phyloP scores from a whole-genome alignment of 2,888 invertebrate genomes.

The Tetranychus truncatus region DNA sequence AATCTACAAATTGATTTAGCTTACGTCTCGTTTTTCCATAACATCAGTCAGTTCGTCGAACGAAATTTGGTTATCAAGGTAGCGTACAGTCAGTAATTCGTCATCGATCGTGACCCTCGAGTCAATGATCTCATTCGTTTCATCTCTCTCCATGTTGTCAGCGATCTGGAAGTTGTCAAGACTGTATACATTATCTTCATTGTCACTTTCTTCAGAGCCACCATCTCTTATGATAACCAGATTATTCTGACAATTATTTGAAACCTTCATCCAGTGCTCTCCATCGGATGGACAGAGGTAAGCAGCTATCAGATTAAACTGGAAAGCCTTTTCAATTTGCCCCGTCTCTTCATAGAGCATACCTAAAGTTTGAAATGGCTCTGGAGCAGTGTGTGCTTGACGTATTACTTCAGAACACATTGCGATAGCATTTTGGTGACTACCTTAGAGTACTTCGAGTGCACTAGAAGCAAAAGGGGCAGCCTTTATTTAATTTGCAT shows the following conservation, averaged over 20 bases:
- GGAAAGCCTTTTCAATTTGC: constrained; percentile 59
- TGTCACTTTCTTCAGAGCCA: background rate
- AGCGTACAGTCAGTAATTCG: background rate
- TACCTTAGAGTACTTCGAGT: too few relatives aligned
- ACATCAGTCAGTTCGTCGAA: constrained; percentile 46
- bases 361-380: constrained; percentile 73
- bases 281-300: constrained; percentile 59
- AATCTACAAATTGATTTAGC: background rate
- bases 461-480: too few relatives aligned
- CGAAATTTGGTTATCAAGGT: constrained; percentile 44
- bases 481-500: too few relatives aligned
- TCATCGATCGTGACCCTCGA: background rate
- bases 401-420: constrained; percentile 85
- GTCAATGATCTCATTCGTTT: background rate
- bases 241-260: constrained; percentile 1
- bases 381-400: constrained; percentile 62
- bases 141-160: background rate
- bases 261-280: constrained; percentile 65
- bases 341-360: constrained; percentile 62
- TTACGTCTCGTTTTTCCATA: constrained; percentile 36
- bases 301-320: constrained; percentile 65
- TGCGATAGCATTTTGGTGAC: constrained; percentile 60
- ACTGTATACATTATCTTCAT: background rate
- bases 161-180: background rate
- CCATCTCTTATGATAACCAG: constrained; percentile 5